Evolutionary conservation across 2,888 invertebrate genomes (phyloP).

Genomic region (Thera britannica): DNA sequence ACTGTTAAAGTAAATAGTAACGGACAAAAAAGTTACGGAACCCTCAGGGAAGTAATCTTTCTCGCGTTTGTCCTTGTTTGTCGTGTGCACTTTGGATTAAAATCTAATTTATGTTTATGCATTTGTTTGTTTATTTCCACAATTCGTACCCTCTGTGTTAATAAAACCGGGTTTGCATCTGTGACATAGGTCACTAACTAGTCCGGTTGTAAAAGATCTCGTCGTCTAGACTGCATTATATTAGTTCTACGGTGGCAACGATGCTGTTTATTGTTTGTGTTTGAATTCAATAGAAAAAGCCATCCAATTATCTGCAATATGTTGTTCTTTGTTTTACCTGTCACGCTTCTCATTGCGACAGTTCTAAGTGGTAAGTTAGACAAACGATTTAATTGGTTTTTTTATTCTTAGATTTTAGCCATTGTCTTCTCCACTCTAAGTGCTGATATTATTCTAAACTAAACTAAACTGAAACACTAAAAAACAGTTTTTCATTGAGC

Average conservation of each 20-base stretch:
- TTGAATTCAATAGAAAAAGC: background rate
- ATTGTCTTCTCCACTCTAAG: too few species aligned
- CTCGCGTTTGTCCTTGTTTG: too few species aligned
- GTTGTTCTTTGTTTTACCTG: background rate
- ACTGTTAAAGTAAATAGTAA: too few species aligned
- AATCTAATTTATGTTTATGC: background rate
- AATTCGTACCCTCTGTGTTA: background rate
- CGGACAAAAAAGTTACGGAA: too few species aligned
- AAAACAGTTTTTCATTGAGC: too few species aligned
- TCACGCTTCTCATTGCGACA: conserved; percentile 2
- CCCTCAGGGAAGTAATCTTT: too few species aligned
- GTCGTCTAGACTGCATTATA: background rate
- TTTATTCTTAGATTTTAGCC: too few species aligned
- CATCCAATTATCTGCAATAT: background rate
- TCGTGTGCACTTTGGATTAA: too few species aligned
- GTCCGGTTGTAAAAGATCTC: background rate
- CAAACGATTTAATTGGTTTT: background rate
- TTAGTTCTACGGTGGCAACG: background rate
- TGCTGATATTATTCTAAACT: too few species aligned
- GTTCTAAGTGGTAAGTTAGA: conserved; percentile 4
- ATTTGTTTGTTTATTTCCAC: background rate
- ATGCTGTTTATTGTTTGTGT: background rate
- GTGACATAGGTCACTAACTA: background rate
- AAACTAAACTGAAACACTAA: too few species aligned
- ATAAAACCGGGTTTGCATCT: background rate